Evolutionary conservation across 2,888 invertebrate genomes (phyloP).

Genomic region (Adelphocoris suturalis): DNA sequence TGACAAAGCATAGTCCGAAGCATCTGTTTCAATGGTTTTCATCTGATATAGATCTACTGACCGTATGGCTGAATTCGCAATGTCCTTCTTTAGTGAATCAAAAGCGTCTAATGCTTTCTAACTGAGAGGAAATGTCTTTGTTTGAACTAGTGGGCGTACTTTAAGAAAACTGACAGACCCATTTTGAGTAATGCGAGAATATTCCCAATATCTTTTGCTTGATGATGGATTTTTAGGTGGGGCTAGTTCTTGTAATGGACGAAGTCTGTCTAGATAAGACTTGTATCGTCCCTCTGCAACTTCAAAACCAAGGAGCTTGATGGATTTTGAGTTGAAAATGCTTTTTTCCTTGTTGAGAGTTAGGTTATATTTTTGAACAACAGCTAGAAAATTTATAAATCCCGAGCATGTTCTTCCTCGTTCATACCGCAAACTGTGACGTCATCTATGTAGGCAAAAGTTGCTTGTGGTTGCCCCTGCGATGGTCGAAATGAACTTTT

Average conservation of each 20-base stretch:
- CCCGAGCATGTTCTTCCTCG: neutral
- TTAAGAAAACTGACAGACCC: neutral
- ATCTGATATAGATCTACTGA: neutral
- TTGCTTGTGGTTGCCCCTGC: too few species aligned
- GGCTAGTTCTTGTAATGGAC: neutral
- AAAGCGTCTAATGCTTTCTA: neutral
- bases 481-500: too few species aligned
- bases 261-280: slow-evolving; percentile 1
- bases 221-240: neutral
- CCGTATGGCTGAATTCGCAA: neutral
- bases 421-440: neutral
- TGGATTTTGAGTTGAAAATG: neutral
- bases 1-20: too few species aligned
- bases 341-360: neutral
- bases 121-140: neutral
- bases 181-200: too few species aligned
- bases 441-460: too few species aligned
- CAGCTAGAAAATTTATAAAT: neutral
- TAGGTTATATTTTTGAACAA: neutral
- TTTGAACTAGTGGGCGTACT: neutral
- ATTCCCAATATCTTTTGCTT: neutral
- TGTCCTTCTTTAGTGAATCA: neutral
- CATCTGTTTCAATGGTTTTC: neutral
- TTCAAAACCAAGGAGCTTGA: neutral
- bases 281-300: neutral